These are phyloP conservation scores for Bombus superbus DNA, from an alignment of 1,140 invertebrate genomes.

Conservation along the genomic window DNA sequence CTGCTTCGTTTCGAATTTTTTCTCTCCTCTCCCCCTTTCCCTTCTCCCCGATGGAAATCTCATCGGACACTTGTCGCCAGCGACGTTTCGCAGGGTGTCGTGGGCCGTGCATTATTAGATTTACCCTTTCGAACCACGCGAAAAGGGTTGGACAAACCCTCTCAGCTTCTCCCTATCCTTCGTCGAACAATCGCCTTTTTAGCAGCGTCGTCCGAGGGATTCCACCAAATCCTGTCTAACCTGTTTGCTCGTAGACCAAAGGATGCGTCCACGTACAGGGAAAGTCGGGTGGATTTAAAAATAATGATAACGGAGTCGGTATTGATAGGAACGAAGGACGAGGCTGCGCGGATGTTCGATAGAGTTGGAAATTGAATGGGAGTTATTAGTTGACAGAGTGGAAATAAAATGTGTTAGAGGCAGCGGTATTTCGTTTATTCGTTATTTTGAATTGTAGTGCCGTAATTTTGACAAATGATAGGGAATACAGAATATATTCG, in stretches of 20 bases:
- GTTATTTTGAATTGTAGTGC: too few relatives aligned
- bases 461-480: too few relatives aligned
- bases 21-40: not conserved
- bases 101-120: conserved; percentile 61
- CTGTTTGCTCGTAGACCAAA: conserved; percentile 52
- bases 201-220: conserved; percentile 36
- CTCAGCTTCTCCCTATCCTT: not conserved
- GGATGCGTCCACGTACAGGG: conserved; percentile 17
- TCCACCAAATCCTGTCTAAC: conserved; percentile 55
- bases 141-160: conserved; percentile 45
- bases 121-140: conserved; percentile 52
- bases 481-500: too few relatives aligned
- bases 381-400: too few relatives aligned
- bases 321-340: not conserved
- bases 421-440: too few relatives aligned
- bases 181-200: conserved; percentile 42
- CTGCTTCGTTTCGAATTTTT: conserved; percentile 21
- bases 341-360: not conserved
- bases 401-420: too few relatives aligned
- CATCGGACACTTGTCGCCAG: conserved; percentile 47
- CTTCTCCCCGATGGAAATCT: not conserved
- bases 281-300: conserved; percentile 43
- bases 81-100: conserved; percentile 55
- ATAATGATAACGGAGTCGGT: conserved; percentile 4
- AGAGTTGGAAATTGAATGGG: not conserved